Percentiles rank a stretch among this genome's conserved stretches.
Conservation (phyloP, 1,140 invertebrate species). For the Popillia japonica region DNA sequence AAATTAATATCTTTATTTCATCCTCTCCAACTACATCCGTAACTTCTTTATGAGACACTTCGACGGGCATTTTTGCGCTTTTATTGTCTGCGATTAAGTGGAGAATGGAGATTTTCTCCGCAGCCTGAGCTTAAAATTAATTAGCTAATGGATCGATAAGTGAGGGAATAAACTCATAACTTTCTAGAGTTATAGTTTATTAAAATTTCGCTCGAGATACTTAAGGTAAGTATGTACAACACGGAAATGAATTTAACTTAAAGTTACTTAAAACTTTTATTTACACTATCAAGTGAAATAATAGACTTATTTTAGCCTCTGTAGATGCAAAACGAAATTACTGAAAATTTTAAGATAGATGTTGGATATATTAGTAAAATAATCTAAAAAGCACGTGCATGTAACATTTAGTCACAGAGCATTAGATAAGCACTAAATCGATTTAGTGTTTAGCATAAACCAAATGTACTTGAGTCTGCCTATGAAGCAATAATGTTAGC, state of each 20-base stretch:
- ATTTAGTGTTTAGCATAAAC: too few species aligned
- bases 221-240: slow-evolving; percentile 8
- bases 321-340: too few species aligned
- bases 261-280: neutral
- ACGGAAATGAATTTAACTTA: neutral
- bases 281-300: neutral
- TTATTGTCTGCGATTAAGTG: slow-evolving; percentile 33
- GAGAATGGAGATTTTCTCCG: slow-evolving; percentile 24
- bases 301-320: too few species aligned
- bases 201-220: neutral
- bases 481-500: too few species aligned
- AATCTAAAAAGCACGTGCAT: too few species aligned
- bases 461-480: too few species aligned
- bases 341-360: too few species aligned
- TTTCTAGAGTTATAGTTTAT: slow-evolving; percentile 16
- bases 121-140: slow-evolving; percentile 7
- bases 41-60: slow-evolving; percentile 22
- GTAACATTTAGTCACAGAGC: too few species aligned
- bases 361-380: too few species aligned
- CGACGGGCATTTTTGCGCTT: slow-evolving; percentile 30
- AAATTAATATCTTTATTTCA: slow-evolving; percentile 35
- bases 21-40: slow-evolving; percentile 23
- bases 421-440: too few species aligned
- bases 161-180: neutral
- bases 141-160: slow-evolving; percentile 27